Evolutionary conservation across 1,140 invertebrate species (phyloP).

Genomic region (Pemphigus obesinymphae): DNA sequence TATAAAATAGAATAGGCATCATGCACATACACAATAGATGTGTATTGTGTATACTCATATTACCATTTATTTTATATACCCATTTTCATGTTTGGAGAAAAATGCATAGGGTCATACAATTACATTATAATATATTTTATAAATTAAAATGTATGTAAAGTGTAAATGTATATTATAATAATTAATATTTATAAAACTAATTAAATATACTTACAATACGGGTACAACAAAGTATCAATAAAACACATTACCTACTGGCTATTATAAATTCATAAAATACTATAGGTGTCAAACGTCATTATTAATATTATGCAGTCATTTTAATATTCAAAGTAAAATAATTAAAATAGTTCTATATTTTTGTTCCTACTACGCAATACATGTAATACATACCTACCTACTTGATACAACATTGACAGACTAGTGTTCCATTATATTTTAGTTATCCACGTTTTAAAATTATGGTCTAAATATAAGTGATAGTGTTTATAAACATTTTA

Average conservation of each 20-base stretch:
- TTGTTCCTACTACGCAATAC: not conserved
- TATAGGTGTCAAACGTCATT: constrained; percentile 22
- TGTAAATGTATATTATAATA: not conserved
- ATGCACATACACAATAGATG: too few species aligned
- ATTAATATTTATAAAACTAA: not conserved
- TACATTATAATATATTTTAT: too few species aligned
- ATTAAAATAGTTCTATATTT: constrained; percentile 7
- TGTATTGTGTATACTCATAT: too few species aligned
- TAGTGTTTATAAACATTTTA: not conserved
- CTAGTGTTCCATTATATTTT: not conserved
- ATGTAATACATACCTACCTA: too few species aligned
- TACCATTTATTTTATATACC: too few species aligned
- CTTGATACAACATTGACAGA: too few species aligned
- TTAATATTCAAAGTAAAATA: constrained; percentile 6
- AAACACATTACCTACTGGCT: not conserved
- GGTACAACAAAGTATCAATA: not conserved
- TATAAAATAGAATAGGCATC: too few species aligned
- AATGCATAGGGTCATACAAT: too few species aligned
- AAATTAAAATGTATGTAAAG: too few species aligned
- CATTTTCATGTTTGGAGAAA: too few species aligned
- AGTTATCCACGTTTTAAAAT: not conserved
- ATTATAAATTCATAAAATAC: not conserved
- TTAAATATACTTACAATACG: not conserved
- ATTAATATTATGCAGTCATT: not conserved
- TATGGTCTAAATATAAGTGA: not conserved